Evolutionary conservation across 2,113 vertebrate species (phyloP).

Genomic region (Muntiacus reevesi): DNA sequence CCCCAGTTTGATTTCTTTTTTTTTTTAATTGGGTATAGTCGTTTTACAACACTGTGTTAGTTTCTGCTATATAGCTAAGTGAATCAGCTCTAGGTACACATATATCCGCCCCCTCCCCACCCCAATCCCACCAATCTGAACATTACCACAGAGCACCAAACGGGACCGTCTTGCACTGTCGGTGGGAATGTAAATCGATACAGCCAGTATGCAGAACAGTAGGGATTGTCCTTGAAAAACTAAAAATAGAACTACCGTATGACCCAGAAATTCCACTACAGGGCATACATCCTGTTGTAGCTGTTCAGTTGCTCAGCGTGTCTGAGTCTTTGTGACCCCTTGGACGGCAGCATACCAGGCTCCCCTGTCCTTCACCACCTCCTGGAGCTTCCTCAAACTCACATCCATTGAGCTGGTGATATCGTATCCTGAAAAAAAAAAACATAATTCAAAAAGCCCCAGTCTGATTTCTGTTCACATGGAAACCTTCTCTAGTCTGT

Average conservation of each 20-base stretch:
- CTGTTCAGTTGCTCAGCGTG: not conserved
- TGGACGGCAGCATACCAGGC: not conserved
- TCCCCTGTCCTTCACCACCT: not conserved
- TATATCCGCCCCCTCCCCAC: not conserved
- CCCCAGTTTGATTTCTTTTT: not conserved
- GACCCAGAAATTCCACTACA: not conserved
- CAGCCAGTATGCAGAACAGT: not conserved
- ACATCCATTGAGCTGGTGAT: not conserved
- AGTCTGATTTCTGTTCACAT: not conserved
- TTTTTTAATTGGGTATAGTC: not conserved
- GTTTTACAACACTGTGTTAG: not conserved
- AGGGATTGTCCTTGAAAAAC: not conserved
- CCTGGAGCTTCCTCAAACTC: not conserved
- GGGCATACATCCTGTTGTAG: not conserved
- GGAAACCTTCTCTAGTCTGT: not conserved
- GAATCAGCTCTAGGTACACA: not conserved
- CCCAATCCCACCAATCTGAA: not conserved
- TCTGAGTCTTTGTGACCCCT: not conserved
- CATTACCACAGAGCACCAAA: not conserved
- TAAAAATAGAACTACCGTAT: not conserved
- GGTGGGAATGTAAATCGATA: not conserved
- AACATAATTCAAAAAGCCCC: not conserved
- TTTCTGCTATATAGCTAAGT: not conserved
- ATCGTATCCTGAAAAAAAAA: not conserved
- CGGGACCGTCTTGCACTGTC: not conserved